Base-by-base conservation (phyloP, 2,797 vertebrate genomes). In the Spheniscus humboldti region DNA sequence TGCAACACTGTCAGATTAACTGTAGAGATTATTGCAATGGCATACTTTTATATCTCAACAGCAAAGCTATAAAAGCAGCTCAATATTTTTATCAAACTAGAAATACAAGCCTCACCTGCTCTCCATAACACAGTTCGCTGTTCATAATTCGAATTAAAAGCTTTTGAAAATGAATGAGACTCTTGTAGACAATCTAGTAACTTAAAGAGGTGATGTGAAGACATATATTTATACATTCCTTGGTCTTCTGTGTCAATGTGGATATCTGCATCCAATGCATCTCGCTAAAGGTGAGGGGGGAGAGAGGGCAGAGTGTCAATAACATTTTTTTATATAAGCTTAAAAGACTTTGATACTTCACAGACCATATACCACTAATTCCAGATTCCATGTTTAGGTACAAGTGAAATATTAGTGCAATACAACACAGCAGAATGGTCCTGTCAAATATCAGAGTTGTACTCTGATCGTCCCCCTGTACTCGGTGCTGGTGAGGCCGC, bases 141-240 rank as follows among this genome's bases (percentile, higher is more conserved):
- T 92, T 99, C 99, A 2, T 99, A 99, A 97, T 99, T 99, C 92
- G 99, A 99, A 97, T 99, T 99, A 97, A 99, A 99, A 95, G 99
- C 98, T 97, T 99, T 99, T 93, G 99, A 99, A 94, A 99, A 99
- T 6, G 98, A 98, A 97, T 99, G 99, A 11, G 99, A 99, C 97
- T 99, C 99, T 92, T 99, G 98, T 79, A 99, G 98, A 97, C 99
- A 99, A 97, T 99, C 99, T 55, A 99, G 95, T 93, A 99, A 98
- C 94, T 99, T 99, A 96, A 99, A 99, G 90, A 99, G 99, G 95
- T 99, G 99, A 81, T 98, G 98, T 5, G 99, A 99, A 18, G 99
- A 99, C 98, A 99, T 99, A 57, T 98, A 97, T 69, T 97, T 97
- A 95, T 99, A 99, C 99, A 99, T 99, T 93, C 99, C 99, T 97